Evolutionary conservation across 2,797 vertebrate species (phyloP).

Genomic region (Carduelis carduelis): DNA sequence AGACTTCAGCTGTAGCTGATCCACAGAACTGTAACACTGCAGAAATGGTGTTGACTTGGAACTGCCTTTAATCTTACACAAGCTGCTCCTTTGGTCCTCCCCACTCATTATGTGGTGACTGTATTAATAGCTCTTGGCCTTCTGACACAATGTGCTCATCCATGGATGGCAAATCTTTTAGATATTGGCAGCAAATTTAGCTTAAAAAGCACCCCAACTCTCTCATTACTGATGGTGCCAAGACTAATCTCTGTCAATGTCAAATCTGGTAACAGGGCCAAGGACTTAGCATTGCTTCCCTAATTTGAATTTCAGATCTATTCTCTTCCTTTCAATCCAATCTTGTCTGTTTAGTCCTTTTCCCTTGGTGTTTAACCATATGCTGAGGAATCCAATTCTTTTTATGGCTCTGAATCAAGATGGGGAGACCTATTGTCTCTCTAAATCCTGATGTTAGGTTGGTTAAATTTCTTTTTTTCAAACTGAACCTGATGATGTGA

Average conservation of each 20-base stretch:
- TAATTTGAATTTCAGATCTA: slow-evolving; percentile 58
- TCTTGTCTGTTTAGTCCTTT: slow-evolving; percentile 41
- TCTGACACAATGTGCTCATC: slow-evolving; percentile 31
- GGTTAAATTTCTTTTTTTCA: slow-evolving; percentile 9
- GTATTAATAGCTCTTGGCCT: slow-evolving; percentile 52
- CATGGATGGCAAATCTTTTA: slow-evolving; percentile 44
- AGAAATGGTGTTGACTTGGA: slow-evolving; percentile 16
- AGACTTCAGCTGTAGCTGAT: background rate
- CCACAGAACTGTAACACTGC: background rate
- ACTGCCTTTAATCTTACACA: slow-evolving; percentile 16
- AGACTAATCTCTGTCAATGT: slow-evolving; percentile 56
- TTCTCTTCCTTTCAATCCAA: slow-evolving; percentile 35
- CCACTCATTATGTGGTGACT: slow-evolving; percentile 15
- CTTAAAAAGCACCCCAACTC: slow-evolving; percentile 54
- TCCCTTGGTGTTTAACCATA: slow-evolving; percentile 11
- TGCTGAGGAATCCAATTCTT: slow-evolving; percentile 8
- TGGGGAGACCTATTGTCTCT: background rate
- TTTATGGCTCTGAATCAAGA: background rate
- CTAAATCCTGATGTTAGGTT: background rate
- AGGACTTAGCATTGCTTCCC: slow-evolving; percentile 11
- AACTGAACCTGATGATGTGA: background rate
- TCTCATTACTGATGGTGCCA: slow-evolving; percentile 53
- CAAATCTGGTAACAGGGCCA: slow-evolving; percentile 40
- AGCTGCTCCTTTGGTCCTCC: slow-evolving; percentile 35
- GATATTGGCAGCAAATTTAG: slow-evolving; percentile 62